A percentile compares a stretch with the other conserved stretches of the same genome.
phyloP scores from a whole-genome alignment of 2,888 invertebrate species.

The Cephalotes varians region DNA sequence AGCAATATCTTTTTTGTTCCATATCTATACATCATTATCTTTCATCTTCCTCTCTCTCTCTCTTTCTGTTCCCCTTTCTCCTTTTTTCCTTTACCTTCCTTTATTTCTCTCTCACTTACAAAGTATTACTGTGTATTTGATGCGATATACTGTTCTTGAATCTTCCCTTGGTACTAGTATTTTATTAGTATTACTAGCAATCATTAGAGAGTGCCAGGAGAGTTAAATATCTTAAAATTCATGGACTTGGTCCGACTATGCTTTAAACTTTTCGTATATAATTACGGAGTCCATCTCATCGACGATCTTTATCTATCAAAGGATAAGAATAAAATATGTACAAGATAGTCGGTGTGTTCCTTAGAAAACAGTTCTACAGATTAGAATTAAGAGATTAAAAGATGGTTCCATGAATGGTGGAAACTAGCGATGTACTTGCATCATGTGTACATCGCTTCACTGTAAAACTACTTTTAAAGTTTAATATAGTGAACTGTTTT shows the following conservation, averaged over 20 bases:
- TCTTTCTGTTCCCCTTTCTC: no score
- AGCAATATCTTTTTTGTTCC: neutral
- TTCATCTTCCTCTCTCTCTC: neutral
- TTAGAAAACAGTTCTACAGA: slow-evolving; percentile 58
- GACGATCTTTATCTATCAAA: slow-evolving; percentile 31
- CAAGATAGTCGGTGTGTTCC: slow-evolving; percentile 56
- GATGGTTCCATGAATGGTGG: slow-evolving; percentile 9
- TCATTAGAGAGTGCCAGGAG: neutral
- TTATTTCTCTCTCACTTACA: no score
- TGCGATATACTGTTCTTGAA: neutral
- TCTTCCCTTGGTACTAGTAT: neutral
- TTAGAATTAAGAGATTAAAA: slow-evolving; percentile 41
- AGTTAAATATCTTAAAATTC: neutral
- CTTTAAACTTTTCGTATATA: slow-evolving; percentile 44
- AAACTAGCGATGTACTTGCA: slow-evolving; percentile 1
- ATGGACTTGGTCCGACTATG: slow-evolving; percentile 35
- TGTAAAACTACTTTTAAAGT: slow-evolving; percentile 36
- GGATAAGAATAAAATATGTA: slow-evolving; percentile 48
- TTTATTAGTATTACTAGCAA: slow-evolving; percentile 24
- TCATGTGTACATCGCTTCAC: slow-evolving; percentile 8
- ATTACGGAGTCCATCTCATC: slow-evolving; percentile 38
- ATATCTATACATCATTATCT: neutral
- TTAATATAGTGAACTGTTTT: slow-evolving; percentile 44
- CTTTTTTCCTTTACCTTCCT: neutral
- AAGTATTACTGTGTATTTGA: neutral